Evolutionary conservation across 2,113 vertebrate species (phyloP), one percentile per base, ranked within the genome.

Genomic region (Desmodus rotundus): DNA sequence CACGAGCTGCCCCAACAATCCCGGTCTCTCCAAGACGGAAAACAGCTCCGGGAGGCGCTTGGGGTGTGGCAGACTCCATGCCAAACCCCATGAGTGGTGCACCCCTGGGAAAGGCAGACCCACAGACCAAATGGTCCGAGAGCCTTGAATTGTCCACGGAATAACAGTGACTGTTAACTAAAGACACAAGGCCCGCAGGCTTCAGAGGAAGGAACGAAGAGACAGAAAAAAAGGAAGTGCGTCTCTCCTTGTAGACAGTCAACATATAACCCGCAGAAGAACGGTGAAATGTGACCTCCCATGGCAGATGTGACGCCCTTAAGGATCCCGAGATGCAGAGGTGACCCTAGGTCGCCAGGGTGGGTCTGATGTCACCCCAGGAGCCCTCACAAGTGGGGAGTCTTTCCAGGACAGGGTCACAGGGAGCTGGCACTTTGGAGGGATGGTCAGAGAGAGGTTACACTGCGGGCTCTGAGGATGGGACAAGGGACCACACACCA

Each of bases 401-500:
- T 13, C 80, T 70, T 17, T 28, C 47, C 70, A 14, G 2, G 26
- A 47, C 19, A 5, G 14, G 33, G 24, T 5, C 14, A 19, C 7
- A 68, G 20, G 38, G 61, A 20, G 19, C 7, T 1, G n/a, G n/a
- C n/a, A n/a, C n/a, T n/a, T n/a, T n/a, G n/a, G n/a, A n/a, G n/a
- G n/a, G n/a, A n/a, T n/a, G n/a, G n/a, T n/a, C n/a, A n/a, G n/a
- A n/a, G n/a, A n/a, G n/a, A n/a, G n/a, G n/a, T n/a, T n/a, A n/a
- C n/a, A n/a, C n/a, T n/a, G n/a, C 10, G 11, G 36, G 20, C n/a
- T 61, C 1, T n/a, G 33, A 14, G 17, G 19, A 43, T 0, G 50
- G 9, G 11, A 12, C 24, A 28, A 1, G 10, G 58, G 58, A 28
- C 93, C 70, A 8, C 20, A 26, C 78, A 47, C 87, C 63, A 41